Base-by-base conservation (phyloP, 23 tunicate species). In the Trididemnum nubilum region DNA sequence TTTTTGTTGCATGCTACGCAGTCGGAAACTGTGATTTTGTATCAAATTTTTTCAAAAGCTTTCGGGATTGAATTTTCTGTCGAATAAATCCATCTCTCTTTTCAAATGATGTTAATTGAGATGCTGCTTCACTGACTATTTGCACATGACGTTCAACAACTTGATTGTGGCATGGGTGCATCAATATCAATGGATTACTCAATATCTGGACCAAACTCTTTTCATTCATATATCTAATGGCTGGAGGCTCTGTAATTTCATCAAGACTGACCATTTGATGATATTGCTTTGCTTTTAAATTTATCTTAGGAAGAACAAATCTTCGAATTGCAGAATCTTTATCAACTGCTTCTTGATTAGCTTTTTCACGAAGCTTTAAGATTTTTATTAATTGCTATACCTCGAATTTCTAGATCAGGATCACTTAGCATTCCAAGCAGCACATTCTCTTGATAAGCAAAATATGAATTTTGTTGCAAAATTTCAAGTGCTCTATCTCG, bases 361-460 rank as follows among this genome's bases (percentile, higher is more conserved):
- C 27, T n/a, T 61, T 61, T 69, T 34, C 74, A 28, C 38, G 38
- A 33, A 69, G 7, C 74, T 33, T 34, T 34, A 69, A 69, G 38
- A 73, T 44, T 25, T 73, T n/a, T 73, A 30, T 40, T 73, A 7
- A 73, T 59, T 25, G 79, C 79, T 3, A 38, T 9, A 15, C 73
- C 29, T 26, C 78, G 40, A 78, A 78, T n/a, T 59, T 34, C 49
- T 61, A 31, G 36, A 59, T 63, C 44, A 34, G 15, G 9, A 50
- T 82, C 86, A 15, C 37, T 51, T 18, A 82, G 79, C 78, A 82
- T 64, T 39, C 37, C 80, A 28, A 82, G 36, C 63, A 72, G 78
- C 24, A 82, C 39, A 72, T 82, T 82, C 67, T 82, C 65, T 2
- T 30, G 86, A 64, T 49, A 81, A 30, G 86, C 86, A 72, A 82